Evolutionary conservation across 2,797 vertebrate genomes (phyloP).

Genomic region (Adrianichthys oophorus): DNA sequence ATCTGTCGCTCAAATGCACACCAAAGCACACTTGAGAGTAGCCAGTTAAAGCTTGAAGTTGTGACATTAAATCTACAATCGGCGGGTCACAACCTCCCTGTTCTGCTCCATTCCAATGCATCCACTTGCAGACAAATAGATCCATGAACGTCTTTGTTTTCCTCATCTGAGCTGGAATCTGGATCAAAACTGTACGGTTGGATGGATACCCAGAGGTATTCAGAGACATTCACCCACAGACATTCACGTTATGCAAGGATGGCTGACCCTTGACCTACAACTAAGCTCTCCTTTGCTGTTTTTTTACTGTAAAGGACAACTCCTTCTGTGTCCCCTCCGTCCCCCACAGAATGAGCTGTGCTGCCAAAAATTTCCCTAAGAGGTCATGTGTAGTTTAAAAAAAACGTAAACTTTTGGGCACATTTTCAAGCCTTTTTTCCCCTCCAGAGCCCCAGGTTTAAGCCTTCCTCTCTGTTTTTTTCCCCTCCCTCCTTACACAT

Average conservation of each 20-base stretch:
- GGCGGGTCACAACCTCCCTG: too few relatives aligned
- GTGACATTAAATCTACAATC: too few relatives aligned
- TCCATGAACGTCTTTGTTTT: too few relatives aligned
- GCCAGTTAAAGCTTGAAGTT: too few relatives aligned
- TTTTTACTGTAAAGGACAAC: slow-evolving; percentile 24
- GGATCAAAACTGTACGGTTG: too few relatives aligned
- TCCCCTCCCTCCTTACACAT: neutral
- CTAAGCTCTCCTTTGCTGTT: slow-evolving; percentile 26
- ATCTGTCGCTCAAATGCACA: too few relatives aligned
- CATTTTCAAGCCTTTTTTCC: slow-evolving; percentile 49
- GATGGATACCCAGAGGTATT: too few relatives aligned
- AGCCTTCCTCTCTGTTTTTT: slow-evolving; percentile 1
- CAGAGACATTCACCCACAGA: neutral
- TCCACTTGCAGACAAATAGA: too few relatives aligned
- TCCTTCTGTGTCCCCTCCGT: slow-evolving; percentile 23
- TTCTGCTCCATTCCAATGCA: too few relatives aligned
- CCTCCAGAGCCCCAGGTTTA: slow-evolving; percentile 42
- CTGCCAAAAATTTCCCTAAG: slow-evolving; percentile 69
- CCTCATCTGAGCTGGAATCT: too few relatives aligned
- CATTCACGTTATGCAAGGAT: slow-evolving; percentile 12
- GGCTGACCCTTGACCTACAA: slow-evolving; percentile 43
- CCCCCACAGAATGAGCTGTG: slow-evolving; percentile 41
- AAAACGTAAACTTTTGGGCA: slow-evolving; percentile 61
- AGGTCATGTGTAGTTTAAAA: slow-evolving; percentile 67
- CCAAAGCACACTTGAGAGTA: too few relatives aligned